Conservation (phyloP, 2,888 invertebrate genomes). For the Aleiodes testaceus region DNA sequence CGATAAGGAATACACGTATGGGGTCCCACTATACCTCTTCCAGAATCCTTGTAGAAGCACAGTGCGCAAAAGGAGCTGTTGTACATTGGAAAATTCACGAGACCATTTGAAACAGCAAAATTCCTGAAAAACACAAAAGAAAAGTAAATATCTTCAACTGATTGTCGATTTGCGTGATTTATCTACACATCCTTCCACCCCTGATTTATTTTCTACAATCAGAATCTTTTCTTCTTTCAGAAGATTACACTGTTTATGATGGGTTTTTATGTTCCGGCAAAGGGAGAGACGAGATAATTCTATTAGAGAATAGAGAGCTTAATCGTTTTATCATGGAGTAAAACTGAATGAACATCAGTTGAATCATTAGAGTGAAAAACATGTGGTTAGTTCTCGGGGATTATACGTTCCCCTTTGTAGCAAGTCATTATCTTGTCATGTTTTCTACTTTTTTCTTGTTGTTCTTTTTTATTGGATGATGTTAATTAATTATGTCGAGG, state of each 20-base stretch:
- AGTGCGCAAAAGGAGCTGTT: conserved; percentile 61
- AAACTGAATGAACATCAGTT: conserved; percentile 19
- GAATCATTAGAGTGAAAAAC: conserved; percentile 27
- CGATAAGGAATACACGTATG: conserved; percentile 55
- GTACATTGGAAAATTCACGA: conserved; percentile 63
- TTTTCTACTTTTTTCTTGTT: not conserved
- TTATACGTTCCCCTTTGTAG: not conserved
- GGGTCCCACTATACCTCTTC: conserved; percentile 47
- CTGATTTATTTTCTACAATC: conserved; percentile 3
- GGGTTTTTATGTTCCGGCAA: not conserved
- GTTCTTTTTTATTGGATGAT: not conserved
- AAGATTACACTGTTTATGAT: not conserved
- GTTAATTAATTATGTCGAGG: not conserved
- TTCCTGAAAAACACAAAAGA: conserved; percentile 56
- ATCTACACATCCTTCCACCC: not conserved
- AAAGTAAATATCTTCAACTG: conserved; percentile 26
- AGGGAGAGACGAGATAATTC: conserved; percentile 17
- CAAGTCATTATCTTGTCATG: conserved; percentile 16
- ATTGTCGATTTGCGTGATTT: conserved; percentile 51
- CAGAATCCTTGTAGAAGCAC: conserved; percentile 62
- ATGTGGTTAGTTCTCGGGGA: conserved; percentile 22
- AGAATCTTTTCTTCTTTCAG: conserved; percentile 10
- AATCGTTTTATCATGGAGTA: conserved; percentile 23
- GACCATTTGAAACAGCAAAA: conserved; percentile 65
- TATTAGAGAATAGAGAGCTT: conserved; percentile 18